Base-by-base conservation (phyloP, 2,113 vertebrate genomes). In the Periophthalmus modestus region DNA sequence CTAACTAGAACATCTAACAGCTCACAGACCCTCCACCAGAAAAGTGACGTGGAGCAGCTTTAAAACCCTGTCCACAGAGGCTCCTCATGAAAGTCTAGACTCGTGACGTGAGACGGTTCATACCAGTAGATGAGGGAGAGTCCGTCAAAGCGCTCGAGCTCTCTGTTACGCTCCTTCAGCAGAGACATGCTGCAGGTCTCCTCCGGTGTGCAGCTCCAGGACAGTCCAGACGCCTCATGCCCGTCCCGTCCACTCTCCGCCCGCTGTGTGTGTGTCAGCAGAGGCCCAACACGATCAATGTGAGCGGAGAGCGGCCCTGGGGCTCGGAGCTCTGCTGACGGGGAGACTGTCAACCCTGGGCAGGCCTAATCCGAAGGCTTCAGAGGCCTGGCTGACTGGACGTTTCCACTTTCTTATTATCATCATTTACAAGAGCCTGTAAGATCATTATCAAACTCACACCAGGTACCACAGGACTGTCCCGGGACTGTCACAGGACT, bases 101-200 rank as follows among this genome's bases (percentile, higher is more conserved):
- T 19, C 10, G 9, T 43, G 39, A 15, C 0, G 19, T 54, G 2
- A 18, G 5, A 19, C 15, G 48, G 18, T 2, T 21, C 19, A n/a
- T 7, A 97, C 95, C 96, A 96, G 91, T 96, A 97, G 7, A 96
- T 95, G 78, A 95, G 94, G 11, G 96, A 96, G 14, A 96, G 93
- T 72, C 95, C 95, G 68, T 94, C 93, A 23, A 96, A 96, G 33
- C 82, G 94, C 90, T 96, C 95, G 19, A 94, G 91, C 70, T 94
- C 79, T 24, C 87, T 90, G 58, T 92, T 92, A 7, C 89, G 79
- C 33, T 90, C 89, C 71, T 93, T 95, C 73, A 95, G 91, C 83
- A 85, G 91, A 88, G 94, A 95, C 93, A 95, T 96, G 24, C 81
- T 87, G 52, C 52, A 9, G 19, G 10, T 7, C 52, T 55, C 19